phyloP scores from a whole-genome alignment of 2,797 vertebrate species.

The Acropternis orthonyx region DNA sequence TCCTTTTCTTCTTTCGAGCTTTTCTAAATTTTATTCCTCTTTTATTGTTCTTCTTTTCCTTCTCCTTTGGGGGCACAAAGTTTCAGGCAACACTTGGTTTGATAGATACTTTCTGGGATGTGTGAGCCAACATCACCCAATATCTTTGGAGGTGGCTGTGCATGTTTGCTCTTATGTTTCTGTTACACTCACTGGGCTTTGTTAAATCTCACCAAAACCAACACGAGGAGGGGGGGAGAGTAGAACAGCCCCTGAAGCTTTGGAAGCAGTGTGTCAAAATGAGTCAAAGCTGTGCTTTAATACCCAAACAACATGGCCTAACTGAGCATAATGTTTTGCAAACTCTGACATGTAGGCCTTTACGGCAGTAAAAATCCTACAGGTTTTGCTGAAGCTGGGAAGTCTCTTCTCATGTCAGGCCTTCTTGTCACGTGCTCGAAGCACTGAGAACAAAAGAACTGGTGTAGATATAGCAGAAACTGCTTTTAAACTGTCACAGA shows the following conservation, averaged over 20 bases:
- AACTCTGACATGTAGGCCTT: neutral
- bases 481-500: neutral
- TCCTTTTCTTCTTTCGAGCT: neutral
- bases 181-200: neutral
- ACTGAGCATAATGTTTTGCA: neutral
- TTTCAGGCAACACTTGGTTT: neutral
- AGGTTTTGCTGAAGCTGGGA: neutral
- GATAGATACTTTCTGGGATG: neutral
- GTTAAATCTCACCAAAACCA: neutral
- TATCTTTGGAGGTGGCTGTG: neutral
- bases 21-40: neutral
- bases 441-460: neutral
- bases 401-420: neutral
- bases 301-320: neutral
- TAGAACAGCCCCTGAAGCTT: neutral
- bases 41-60: neutral
- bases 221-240: accelerated
- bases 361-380: neutral
- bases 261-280: neutral
- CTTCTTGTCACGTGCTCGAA: neutral
- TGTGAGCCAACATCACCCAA: neutral
- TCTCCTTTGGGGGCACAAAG: neutral
- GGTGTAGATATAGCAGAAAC: neutral
- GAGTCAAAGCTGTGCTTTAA: neutral
- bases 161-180: accelerated